Percentiles rank a stretch among this genome's conserved stretches.
These are phyloP conservation scores for Noctua janthina DNA, from an alignment of 2,888 invertebrate genomes.

Conservation along the genomic window DNA sequence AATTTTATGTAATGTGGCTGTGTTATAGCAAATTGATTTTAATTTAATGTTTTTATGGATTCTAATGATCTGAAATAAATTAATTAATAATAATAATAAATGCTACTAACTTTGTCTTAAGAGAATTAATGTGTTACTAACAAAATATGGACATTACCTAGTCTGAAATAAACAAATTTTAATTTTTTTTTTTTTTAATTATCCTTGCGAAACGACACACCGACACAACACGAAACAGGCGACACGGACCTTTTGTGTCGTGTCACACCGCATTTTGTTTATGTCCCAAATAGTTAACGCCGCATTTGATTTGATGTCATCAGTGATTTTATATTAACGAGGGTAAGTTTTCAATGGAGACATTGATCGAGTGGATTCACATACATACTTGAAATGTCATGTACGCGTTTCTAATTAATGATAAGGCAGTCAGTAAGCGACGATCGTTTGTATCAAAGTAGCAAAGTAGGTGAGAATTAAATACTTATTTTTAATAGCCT, in stretches of 20 bases:
- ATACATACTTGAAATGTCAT: background rate
- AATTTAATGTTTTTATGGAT: too few relatives aligned
- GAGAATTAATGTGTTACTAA: too few relatives aligned
- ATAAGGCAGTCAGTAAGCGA: background rate
- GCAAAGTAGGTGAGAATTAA: background rate
- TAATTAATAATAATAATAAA: too few relatives aligned
- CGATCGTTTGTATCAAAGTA: background rate
- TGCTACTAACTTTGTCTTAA: too few relatives aligned
- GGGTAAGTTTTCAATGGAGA: background rate
- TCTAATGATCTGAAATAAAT: too few relatives aligned
- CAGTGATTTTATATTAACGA: too few relatives aligned
- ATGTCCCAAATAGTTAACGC: conserved; percentile 21
- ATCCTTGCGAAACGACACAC: conserved; percentile 4
- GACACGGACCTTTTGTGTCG: conserved; percentile 3
- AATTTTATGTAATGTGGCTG: too few relatives aligned
- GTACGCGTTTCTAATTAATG: background rate
- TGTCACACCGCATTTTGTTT: conserved; percentile 31
- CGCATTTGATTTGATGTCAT: background rate
- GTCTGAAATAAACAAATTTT: too few relatives aligned
- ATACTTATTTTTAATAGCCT: background rate
- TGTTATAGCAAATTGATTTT: too few relatives aligned
- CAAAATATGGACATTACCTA: too few relatives aligned
- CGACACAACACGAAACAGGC: conserved; percentile 3
- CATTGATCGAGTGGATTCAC: background rate
- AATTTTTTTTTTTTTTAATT: too few relatives aligned